Base-by-base conservation (phyloP, 30 jellyfish, hydroid and myxozoan species). In the Chrysaora quinquecirrha region DNA sequence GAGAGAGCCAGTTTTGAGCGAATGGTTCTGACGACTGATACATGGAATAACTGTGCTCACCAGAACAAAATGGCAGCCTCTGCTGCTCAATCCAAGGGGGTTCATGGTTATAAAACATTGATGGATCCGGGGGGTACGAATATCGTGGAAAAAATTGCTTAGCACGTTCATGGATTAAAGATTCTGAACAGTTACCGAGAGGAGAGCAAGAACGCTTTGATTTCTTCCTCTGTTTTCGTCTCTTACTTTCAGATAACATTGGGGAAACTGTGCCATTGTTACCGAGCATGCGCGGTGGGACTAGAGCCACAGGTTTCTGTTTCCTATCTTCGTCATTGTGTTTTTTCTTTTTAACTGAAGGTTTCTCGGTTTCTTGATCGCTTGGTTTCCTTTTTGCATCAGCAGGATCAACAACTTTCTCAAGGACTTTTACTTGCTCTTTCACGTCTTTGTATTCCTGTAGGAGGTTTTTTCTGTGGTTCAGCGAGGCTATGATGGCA, bases 221-320 rank as follows among this genome's bases (percentile, higher is more conserved):
- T 46, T 69, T 82, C 72, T 73, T 82, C 48, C 60, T 82, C 27
- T 22, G 92, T 74, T 46, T 69, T 48, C 79, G 49, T 38, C 85
- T 78, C 30, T 69, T 68, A 1, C 80, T 62, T 20, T 58, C 82
- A 0, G 61, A 24, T 2, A 72, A 10, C 72, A 22, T 4, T n/a
- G 79, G 84, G 1, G 84, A 56, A 18, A 61, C 73, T 20, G 64
- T 30, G 2, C 49, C 77, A 9, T 60, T 64, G 9, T 62, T 43
- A 25, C 33, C 35, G 23, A 66, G 92, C 92, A 94, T 94, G 16
- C 97, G 69, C 19, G 99, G 99, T 1, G 99, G 96, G 7, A 94
- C 99, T 14, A 82, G 74, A 30, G 99, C 99, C 21, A 94, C 92
- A 19, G 99, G 99, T 34, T 90, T 94, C 47, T 82, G 71, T 64